These are phyloP conservation scores for Caranx melampygus DNA, from an alignment of 2,113 vertebrate genomes.

Conservation along the genomic window DNA sequence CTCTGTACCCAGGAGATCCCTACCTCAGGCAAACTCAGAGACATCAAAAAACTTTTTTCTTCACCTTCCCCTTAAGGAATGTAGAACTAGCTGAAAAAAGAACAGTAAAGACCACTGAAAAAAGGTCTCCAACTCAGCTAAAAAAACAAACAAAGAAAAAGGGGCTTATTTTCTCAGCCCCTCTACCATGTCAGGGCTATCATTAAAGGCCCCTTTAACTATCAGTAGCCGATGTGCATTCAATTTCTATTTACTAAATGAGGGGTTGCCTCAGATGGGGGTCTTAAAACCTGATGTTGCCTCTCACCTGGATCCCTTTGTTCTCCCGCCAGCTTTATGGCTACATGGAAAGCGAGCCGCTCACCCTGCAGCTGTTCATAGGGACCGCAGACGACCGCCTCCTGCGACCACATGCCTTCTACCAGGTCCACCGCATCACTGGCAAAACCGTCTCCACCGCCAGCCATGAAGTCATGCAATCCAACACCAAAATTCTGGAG, in stretches of 20 bases:
- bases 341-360: constrained; percentile 93
- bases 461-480: constrained; percentile 94
- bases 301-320: constrained; percentile 85
- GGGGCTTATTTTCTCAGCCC: constrained; percentile 19
- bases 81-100: constrained; percentile 25
- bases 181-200: constrained; percentile 40
- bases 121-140: constrained; percentile 49
- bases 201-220: constrained; percentile 53
- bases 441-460: constrained; percentile 96
- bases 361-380: constrained; percentile 97
- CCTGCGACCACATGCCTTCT: constrained; percentile 96
- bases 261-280: constrained; percentile 58
- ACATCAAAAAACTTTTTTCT: constrained; percentile 47
- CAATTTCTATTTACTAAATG: constrained; percentile 68
- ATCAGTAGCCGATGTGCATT: constrained; percentile 53
- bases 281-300: constrained; percentile 64
- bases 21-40: constrained; percentile 35
- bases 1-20: constrained; percentile 31
- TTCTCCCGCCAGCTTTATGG: constrained; percentile 92
- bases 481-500: constrained; percentile 96
- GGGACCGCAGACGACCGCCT: constrained; percentile 97
- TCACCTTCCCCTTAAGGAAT: constrained; percentile 28
- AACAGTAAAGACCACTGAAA: constrained; percentile 38
- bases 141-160: constrained; percentile 61
- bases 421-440: constrained; percentile 98